Percentiles rank a stretch among this genome's conserved stretches.
These are phyloP conservation scores for Bubo scandiacus DNA, from an alignment of 2,113 vertebrate species.

Conservation along the genomic window DNA sequence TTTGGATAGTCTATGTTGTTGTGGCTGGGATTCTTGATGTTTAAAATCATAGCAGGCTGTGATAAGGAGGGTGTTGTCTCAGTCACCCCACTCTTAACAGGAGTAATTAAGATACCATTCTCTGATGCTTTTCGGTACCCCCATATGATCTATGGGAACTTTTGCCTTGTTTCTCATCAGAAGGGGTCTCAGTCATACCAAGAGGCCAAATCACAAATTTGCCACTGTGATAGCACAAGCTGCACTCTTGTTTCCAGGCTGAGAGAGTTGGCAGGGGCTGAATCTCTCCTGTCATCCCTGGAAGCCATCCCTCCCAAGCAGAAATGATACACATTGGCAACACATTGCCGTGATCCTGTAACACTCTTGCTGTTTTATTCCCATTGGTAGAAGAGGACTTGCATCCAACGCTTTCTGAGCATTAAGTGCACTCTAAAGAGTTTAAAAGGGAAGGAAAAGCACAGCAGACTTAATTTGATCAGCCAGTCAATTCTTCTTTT, in stretches of 20 bases:
- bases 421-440: background rate
- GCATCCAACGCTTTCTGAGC: background rate
- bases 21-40: background rate
- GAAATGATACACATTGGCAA: background rate
- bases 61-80: background rate
- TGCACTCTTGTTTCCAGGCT: background rate
- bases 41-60: background rate
- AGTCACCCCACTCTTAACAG: background rate
- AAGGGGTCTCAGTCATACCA: background rate
- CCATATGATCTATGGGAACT: background rate
- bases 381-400: background rate
- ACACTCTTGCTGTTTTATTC: background rate
- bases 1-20: background rate
- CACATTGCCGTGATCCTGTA: background rate
- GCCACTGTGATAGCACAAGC: background rate
- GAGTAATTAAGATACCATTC: background rate
- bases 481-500: background rate
- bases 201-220: background rate
- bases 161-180: background rate
- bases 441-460: slow-evolving; percentile 1
- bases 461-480: background rate
- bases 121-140: background rate
- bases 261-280: background rate
- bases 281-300: slow-evolving; percentile 37
- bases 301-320: slow-evolving; percentile 10